A percentile compares a stretch with the other conserved stretches of the same genome.
phyloP scores from a whole-genome alignment of 1,140 invertebrate genomes.

The Drosophila setifemur region DNA sequence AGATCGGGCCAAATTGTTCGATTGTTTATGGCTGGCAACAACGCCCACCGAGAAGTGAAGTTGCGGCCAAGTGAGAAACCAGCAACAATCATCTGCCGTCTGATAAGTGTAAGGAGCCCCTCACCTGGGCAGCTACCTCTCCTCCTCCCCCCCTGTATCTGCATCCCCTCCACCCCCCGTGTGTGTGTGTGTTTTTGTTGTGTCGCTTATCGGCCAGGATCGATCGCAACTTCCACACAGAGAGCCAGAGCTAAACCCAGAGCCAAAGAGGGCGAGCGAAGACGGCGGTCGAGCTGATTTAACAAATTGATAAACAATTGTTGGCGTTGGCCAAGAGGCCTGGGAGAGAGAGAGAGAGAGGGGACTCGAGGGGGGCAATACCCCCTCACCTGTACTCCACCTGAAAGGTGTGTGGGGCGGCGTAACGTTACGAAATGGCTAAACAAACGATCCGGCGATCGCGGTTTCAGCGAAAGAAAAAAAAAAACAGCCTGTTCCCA shows the following conservation, averaged over 20 bases:
- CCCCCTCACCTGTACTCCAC: neutral
- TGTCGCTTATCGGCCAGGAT: conserved; percentile 77
- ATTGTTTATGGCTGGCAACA: conserved; percentile 78
- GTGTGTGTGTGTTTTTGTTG: conserved; percentile 45
- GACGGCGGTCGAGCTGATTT: conserved; percentile 64
- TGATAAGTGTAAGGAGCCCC: conserved; percentile 53
- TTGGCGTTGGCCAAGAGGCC: conserved; percentile 57
- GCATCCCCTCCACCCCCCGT: neutral
- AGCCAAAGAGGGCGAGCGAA: neutral
- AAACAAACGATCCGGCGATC: conserved; percentile 68
- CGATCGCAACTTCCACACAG: conserved; percentile 56
- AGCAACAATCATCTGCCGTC: conserved; percentile 78
- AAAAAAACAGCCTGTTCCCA: conserved; percentile 21
- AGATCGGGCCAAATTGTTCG: conserved; percentile 74
- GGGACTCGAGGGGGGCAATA: neutral
- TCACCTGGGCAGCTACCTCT: too few species aligned
- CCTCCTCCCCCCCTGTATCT: neutral
- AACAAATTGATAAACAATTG: conserved; percentile 82
- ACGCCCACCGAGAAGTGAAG: conserved; percentile 67
- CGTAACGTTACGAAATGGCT: conserved; percentile 74
- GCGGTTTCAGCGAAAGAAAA: conserved; percentile 37
- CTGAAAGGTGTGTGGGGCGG: conserved; percentile 33
- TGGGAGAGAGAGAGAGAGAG: neutral
- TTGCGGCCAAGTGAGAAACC: conserved; percentile 72
- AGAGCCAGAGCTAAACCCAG: neutral